Conservation (phyloP, 2,113 vertebrate genomes). For the Puma concolor region DNA sequence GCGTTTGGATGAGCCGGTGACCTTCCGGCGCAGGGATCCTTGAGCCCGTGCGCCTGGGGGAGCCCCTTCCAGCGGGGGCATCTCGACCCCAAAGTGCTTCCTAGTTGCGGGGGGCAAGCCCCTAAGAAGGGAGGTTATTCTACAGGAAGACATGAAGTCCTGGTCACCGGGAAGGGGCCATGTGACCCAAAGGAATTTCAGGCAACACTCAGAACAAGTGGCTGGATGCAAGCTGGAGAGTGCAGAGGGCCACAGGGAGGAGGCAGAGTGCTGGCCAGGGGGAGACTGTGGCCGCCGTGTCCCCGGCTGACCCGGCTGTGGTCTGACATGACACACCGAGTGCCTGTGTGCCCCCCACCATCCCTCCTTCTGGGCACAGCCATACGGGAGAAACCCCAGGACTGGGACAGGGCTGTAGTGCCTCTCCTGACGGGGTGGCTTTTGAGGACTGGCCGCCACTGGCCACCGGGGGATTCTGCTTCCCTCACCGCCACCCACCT, state of each 20-base stretch:
- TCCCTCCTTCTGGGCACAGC: neutral
- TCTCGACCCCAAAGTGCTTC: neutral
- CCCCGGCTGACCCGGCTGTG: neutral
- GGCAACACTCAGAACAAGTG: neutral
- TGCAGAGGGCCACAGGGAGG: fast-evolving
- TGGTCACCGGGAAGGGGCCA: neutral
- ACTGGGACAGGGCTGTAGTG: neutral
- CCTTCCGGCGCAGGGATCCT: neutral
- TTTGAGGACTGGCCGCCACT: neutral
- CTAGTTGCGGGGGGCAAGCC: neutral
- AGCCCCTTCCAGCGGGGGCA: neutral
- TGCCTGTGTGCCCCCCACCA: neutral
- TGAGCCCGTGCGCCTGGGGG: neutral
- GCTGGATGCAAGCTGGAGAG: fast-evolving
- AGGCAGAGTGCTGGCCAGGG: neutral
- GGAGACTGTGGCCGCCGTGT: neutral
- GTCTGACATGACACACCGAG: fast-evolving
- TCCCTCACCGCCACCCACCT: neutral
- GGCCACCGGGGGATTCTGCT: neutral
- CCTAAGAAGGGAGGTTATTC: neutral
- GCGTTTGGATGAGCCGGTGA: neutral
- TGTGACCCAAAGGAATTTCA: neutral
- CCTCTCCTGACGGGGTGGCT: neutral
- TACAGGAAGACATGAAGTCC: neutral
- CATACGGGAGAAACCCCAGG: neutral